Base-by-base conservation (phyloP, 2,797 vertebrate genomes). In the Aldrovandia affinis region DNA sequence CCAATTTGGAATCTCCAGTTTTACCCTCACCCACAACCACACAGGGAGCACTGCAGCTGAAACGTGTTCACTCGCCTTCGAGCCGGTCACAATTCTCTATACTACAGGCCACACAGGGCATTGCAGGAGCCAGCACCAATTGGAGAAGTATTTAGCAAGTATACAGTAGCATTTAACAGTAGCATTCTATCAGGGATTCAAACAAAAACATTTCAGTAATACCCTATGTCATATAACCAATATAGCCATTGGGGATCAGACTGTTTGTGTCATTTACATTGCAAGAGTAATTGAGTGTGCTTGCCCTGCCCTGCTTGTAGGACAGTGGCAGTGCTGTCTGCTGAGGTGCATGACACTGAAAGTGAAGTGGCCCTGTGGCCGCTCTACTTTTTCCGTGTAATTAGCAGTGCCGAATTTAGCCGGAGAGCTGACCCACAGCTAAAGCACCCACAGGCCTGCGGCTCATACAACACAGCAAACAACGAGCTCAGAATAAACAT, bases 301-400 rank as follows among this genome's bases (percentile, higher is more conserved):
- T 65, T 65, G 63, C 28, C 0, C 57, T 70, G 75, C 78, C 86
- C 50, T 52, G 50, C 12, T 12, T 52, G 50, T 12, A 77, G 20
- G 28, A n/a, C 39, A 44, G 55, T 33, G 44, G 88, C 89, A 92
- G 88, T 86, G 79, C 91, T 90, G 89, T 73, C 50, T 14, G 33
- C 63, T 65, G 68, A 6, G 14, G 39, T 39, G 33, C 68, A 39
- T 20, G 15, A 39, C 68, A 70, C 33, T 15, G 63, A 36, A 39
- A 39, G 33, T 70, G 22, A 44, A 59, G 44, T 28, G 33, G 30
- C n/a, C 25, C 36, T 79, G 39, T 81, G 79, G 79, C 63, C 42
- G 30, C 83, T 44, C 22, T 59, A 47, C 83, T 81, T 73, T 73
- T 84, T 65, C 50, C 63, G 55, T 65, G 9, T 84, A 81, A 84